These are phyloP conservation scores for Calliopum simillimum DNA, from an alignment of 2,888 invertebrate genomes.

Conservation along the genomic window DNA sequence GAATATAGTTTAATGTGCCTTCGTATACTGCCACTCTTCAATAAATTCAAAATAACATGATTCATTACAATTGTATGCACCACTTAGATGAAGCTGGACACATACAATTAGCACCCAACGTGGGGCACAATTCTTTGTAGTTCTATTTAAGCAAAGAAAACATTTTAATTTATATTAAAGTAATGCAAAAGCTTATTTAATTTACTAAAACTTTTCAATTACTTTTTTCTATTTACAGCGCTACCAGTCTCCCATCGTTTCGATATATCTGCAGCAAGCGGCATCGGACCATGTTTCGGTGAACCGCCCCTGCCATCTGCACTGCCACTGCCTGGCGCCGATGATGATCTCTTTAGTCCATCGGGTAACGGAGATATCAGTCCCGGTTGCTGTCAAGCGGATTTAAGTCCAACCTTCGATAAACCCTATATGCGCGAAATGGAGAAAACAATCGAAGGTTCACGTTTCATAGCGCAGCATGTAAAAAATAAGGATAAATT, in stretches of 20 bases:
- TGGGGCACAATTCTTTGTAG: too few relatives aligned
- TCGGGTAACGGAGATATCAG: constrained; percentile 71
- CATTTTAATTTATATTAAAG: too few relatives aligned
- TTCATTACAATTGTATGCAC: too few relatives aligned
- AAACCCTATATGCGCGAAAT: constrained; percentile 85
- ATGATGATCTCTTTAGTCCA: constrained; percentile 86
- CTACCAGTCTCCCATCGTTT: constrained; percentile 70
- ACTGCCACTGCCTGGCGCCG: constrained; percentile 79
- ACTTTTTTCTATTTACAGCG: constrained; percentile 58
- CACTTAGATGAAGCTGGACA: too few relatives aligned
- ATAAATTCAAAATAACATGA: too few relatives aligned
- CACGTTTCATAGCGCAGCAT: constrained; percentile 94
- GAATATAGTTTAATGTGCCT: too few relatives aligned
- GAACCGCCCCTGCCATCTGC: constrained; percentile 76
- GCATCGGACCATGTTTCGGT: constrained; percentile 74
- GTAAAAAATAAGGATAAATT: constrained; percentile 95
- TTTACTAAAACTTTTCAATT: too few relatives aligned
- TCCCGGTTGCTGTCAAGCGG: constrained; percentile 70
- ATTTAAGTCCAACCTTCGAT: constrained; percentile 83
- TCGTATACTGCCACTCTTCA: too few relatives aligned
- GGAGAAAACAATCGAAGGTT: constrained; percentile 92
- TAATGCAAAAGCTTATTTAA: too few relatives aligned
- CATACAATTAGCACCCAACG: too few relatives aligned
- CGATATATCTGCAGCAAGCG: constrained; percentile 76
- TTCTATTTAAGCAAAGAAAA: too few relatives aligned